phyloP scores from a whole-genome alignment of 2,888 invertebrate species.

The Clitarchus hookeri region DNA sequence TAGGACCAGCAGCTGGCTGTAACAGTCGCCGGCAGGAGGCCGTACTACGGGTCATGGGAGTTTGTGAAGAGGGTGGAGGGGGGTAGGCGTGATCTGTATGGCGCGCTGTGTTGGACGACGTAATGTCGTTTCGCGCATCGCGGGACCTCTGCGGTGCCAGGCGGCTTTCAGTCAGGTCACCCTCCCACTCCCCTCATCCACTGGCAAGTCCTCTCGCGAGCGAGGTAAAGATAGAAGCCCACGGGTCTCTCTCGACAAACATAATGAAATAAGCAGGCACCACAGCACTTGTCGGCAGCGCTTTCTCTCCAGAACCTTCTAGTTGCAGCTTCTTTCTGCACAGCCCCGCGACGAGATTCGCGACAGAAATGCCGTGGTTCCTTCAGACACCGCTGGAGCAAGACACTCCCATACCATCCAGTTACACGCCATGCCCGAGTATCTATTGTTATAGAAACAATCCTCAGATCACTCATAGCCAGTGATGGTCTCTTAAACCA shows the following conservation, averaged over 20 bases:
- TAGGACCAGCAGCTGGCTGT: too few relatives aligned
- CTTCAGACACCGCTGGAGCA: too few relatives aligned
- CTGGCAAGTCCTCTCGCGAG: background rate
- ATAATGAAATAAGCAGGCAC: background rate
- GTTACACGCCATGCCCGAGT: too few relatives aligned
- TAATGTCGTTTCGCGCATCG: slow-evolving; percentile 39
- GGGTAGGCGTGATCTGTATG: background rate
- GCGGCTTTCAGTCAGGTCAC: background rate
- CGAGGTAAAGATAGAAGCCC: background rate
- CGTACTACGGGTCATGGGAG: background rate
- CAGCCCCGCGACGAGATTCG: background rate
- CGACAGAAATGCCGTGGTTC: background rate
- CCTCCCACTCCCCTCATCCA: background rate
- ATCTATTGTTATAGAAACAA: too few relatives aligned
- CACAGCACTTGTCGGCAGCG: background rate
- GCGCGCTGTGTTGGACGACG: background rate
- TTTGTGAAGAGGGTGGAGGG: background rate
- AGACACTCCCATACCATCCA: too few relatives aligned
- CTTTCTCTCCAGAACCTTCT: background rate
- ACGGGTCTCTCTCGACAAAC: background rate
- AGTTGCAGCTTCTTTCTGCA: background rate
- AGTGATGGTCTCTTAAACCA: too few relatives aligned
- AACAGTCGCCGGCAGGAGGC: background rate
- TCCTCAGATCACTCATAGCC: too few relatives aligned
- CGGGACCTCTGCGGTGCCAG: slow-evolving; percentile 30